These are phyloP conservation scores for Pollenia labialis DNA, from an alignment of 2,888 invertebrate species.

Conservation along the genomic window DNA sequence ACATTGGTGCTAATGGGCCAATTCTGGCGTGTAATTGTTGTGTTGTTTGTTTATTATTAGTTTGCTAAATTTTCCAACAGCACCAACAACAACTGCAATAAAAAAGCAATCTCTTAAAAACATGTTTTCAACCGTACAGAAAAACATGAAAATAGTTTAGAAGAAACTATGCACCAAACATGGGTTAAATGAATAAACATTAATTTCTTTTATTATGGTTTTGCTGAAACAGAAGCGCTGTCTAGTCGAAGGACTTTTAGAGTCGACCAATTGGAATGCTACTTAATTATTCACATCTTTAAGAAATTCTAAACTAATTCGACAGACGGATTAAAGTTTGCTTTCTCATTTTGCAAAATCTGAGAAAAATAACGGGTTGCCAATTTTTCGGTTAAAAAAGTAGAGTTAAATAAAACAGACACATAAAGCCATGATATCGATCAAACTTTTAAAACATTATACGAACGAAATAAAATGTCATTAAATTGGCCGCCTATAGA, in stretches of 20 bases:
- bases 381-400: too few relatives aligned
- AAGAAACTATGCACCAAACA: slow-evolving; percentile 52
- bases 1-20: slow-evolving; percentile 72
- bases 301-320: too few relatives aligned
- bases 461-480: too few relatives aligned
- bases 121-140: slow-evolving; percentile 9
- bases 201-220: slow-evolving; percentile 29
- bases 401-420: too few relatives aligned
- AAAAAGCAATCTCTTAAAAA: slow-evolving; percentile 44
- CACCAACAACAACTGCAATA: slow-evolving; percentile 53
- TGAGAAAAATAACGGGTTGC: too few relatives aligned
- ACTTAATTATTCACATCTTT: background rate
- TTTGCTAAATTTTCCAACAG: slow-evolving; percentile 63
- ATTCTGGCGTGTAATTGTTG: slow-evolving; percentile 73
- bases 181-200: slow-evolving; percentile 55
- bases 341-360: too few relatives aligned
- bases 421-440: too few relatives aligned
- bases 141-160: slow-evolving; percentile 51
- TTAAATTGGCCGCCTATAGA: too few relatives aligned
- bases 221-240: background rate
- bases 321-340: too few relatives aligned
- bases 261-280: background rate
- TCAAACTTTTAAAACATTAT: too few relatives aligned
- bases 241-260: background rate
- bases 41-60: slow-evolving; percentile 72